Evolutionary conservation across 2,888 invertebrate genomes (phyloP).

Genomic region (Stenodera caucasica): DNA sequence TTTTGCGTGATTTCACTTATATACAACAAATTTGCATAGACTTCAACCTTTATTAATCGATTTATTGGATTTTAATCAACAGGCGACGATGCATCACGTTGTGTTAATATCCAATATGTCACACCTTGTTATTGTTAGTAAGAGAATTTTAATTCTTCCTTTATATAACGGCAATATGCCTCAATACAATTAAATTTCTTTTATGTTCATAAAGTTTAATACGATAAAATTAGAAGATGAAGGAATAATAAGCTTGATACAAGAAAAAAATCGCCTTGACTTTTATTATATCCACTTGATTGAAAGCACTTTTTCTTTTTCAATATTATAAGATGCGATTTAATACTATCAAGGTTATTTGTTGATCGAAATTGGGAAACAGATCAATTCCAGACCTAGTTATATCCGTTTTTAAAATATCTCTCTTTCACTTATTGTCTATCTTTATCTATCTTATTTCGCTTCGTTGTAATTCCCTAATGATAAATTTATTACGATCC

Average conservation of each 20-base stretch:
- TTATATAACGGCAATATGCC: not conserved
- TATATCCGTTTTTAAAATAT: not conserved
- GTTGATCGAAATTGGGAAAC: not conserved
- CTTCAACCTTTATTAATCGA: constrained; percentile 19
- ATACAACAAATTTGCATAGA: constrained; percentile 17
- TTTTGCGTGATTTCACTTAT: constrained; percentile 11
- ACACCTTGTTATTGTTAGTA: constrained; percentile 23
- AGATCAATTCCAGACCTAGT: not conserved
- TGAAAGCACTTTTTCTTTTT: not conserved
- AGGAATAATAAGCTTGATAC: not conserved
- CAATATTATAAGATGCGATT: not conserved
- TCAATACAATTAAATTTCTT: constrained; percentile 10
- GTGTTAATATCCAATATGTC: constrained; percentile 16
- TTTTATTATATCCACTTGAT: constrained; percentile 13
- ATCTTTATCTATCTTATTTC: too few relatives aligned
- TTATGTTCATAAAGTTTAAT: constrained; percentile 9
- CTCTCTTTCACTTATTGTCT: too few relatives aligned
- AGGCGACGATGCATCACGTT: constrained; percentile 9
- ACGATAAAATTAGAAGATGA: not conserved
- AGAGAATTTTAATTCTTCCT: constrained; percentile 9
- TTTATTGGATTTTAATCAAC: constrained; percentile 19
- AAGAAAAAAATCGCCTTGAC: constrained; percentile 18
- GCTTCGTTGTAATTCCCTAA: too few relatives aligned
- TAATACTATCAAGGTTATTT: not conserved
- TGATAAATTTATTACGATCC: too few relatives aligned